Base-by-base conservation (phyloP, 2,888 invertebrate genomes). In the Lutraria lutraria region DNA sequence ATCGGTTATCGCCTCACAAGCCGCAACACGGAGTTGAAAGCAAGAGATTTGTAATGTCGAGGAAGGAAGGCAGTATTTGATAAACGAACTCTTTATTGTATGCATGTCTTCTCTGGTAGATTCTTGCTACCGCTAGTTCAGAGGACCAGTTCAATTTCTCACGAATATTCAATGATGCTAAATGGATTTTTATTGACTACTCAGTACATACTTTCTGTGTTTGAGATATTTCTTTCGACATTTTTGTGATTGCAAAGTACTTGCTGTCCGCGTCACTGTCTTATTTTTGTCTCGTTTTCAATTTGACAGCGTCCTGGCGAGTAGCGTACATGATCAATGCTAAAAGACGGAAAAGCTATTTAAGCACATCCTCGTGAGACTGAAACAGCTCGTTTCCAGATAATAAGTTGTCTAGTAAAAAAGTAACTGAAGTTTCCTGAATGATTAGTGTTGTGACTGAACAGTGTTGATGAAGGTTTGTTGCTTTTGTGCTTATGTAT, bases 141-240 rank as follows among this genome's bases (percentile, higher is more conserved):
- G 63, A 6, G 63, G 25, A 25, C 25, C 0, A 68, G n/a, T n/a
- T n/a, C 25, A 3, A n/a, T 68, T 68, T 25, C 63, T 68, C 63
- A 68, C n/a, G 25, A 68, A 68, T n/a, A 8, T 4, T 68, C 63
- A 25, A 12, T 68, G 63, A 68, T 25, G 12, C 6, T 25, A 12
- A 68, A 68, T 68, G 63, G 63, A 68, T 68, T 68, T 68, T 68
- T 68, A 25, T 68, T 68, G 21, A n/a, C 63, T 25, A 68, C 63
- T 68, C 25, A 68, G 63, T 68, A 6, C 25, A 25, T 68, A 68
- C n/a, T n/a, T 12, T n/a, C 3, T 6, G 0, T 13, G 63, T 12
- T n/a, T 25, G 0, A 3, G 63, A 2, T 25, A 68, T 68, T 68
- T 43, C n/a, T 68, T 68, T 25, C 25, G 63, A 25, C 25, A 25